Evolutionary conservation across 2,113 vertebrate genomes (phyloP).

Genomic region (Phaethornis superciliosus): DNA sequence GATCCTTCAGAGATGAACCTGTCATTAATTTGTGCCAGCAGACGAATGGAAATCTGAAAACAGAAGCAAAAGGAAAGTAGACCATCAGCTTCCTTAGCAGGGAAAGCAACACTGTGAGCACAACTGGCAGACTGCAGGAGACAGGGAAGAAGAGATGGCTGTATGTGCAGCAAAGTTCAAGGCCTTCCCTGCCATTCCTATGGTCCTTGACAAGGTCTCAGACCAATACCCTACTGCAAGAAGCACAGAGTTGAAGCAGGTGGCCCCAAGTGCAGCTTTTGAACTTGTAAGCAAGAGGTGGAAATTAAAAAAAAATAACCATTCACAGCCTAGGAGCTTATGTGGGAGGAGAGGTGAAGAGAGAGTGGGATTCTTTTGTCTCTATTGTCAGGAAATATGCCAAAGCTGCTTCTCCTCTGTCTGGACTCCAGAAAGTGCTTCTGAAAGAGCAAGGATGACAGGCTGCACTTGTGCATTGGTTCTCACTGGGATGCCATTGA

Average conservation of each 20-base stretch:
- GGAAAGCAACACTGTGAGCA: fast-evolving
- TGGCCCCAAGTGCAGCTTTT: neutral
- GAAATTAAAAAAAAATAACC: neutral
- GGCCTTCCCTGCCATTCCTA: neutral
- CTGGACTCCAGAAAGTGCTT: neutral
- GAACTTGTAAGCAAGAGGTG: neutral
- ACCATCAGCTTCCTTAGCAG: neutral
- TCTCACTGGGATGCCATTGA: neutral
- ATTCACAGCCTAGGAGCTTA: neutral
- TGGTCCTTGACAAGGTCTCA: neutral
- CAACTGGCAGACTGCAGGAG: neutral
- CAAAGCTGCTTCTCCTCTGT: neutral
- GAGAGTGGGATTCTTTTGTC: neutral
- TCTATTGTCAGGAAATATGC: neutral
- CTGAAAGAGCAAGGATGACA: neutral
- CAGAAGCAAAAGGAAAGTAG: neutral
- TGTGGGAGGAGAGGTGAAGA: neutral
- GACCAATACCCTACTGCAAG: neutral
- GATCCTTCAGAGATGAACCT: neutral
- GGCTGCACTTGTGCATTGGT: neutral
- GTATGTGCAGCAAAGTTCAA: neutral
- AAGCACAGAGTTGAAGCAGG: neutral
- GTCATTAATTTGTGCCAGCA: neutral
- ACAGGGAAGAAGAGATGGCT: neutral
- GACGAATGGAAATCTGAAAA: neutral